A percentile compares a stretch with the other conserved stretches of the same genome.
phyloP scores from a whole-genome alignment of 1,140 invertebrate species.

The Drosophila nigrodunni region DNA sequence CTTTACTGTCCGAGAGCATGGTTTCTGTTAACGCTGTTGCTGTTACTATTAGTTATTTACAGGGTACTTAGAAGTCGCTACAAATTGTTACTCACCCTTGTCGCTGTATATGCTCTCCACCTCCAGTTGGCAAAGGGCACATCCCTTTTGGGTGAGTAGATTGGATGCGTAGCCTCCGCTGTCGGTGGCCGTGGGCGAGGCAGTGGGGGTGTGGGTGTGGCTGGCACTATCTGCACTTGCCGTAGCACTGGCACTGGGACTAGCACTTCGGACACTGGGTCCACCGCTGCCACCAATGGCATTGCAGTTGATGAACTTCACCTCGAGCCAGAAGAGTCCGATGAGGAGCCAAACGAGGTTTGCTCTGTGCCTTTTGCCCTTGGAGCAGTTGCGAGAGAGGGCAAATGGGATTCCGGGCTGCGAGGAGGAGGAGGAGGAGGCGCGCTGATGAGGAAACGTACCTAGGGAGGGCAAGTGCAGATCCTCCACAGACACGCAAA shows the following conservation, averaged over 20 bases:
- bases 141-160: slow-evolving; percentile 59
- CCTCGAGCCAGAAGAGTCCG: slow-evolving; percentile 78
- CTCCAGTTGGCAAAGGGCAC: slow-evolving; percentile 63
- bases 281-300: slow-evolving; percentile 46
- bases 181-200: background rate
- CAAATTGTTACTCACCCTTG: slow-evolving; percentile 47
- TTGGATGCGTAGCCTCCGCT: slow-evolving; percentile 58
- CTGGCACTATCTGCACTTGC: too few relatives aligned
- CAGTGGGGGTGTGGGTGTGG: too few relatives aligned
- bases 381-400: slow-evolving; percentile 42
- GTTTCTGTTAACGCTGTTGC: too few relatives aligned
- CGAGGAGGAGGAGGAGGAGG: slow-evolving; percentile 8
- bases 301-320: slow-evolving; percentile 74
- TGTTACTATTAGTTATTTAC: too few relatives aligned
- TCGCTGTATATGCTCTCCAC: slow-evolving; percentile 51
- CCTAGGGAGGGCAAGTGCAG: slow-evolving; percentile 37
- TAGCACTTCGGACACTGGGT: too few relatives aligned
- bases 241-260: too few relatives aligned
- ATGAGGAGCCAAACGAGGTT: slow-evolving; percentile 80
- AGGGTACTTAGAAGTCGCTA: too few relatives aligned
- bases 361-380: slow-evolving; percentile 54
- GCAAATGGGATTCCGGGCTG: background rate
- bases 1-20: too few relatives aligned
- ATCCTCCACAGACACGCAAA: slow-evolving; percentile 16
- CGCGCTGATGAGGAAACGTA: slow-evolving; percentile 36